These are phyloP conservation scores for Heliconius hortense DNA, from an alignment of 2,888 invertebrate species.

Conservation along the genomic window DNA sequence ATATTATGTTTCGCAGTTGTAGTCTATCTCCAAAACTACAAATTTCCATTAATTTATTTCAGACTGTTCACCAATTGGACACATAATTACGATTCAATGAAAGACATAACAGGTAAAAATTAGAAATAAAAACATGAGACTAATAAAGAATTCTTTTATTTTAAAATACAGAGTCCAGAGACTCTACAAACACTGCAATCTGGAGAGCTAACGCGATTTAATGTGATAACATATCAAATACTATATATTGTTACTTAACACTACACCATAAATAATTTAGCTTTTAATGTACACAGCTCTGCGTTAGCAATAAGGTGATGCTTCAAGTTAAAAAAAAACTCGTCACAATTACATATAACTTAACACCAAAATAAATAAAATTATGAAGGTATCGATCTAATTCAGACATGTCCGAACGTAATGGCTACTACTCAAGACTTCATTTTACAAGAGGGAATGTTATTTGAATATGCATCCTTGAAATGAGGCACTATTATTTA, in stretches of 20 bases:
- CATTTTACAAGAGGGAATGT: constrained; percentile 35
- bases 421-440: constrained; percentile 41
- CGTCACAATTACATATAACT: constrained; percentile 27
- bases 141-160: constrained; percentile 67
- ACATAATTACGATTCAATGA: too few relatives aligned
- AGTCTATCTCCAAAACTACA: too few relatives aligned
- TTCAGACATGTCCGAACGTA: constrained; percentile 34
- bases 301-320: constrained; percentile 40
- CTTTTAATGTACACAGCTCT: constrained; percentile 68
- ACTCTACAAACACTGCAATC: constrained; percentile 42
- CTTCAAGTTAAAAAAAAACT: constrained; percentile 19
- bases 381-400: constrained; percentile 39
- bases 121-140: constrained; percentile 40
- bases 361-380: constrained; percentile 44
- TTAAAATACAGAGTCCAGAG: constrained; percentile 63
- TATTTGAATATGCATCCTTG: constrained; percentile 1
- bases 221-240: constrained; percentile 59
- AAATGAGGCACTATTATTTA: constrained; percentile 12
- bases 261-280: constrained; percentile 76
- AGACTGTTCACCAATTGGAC: background rate
- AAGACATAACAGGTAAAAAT: background rate
- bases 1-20: too few relatives aligned
- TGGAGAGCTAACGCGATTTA: constrained; percentile 52
- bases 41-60: too few relatives aligned
- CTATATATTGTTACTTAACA: constrained; percentile 56